Evolutionary conservation across 2,888 invertebrate genomes (phyloP), one percentile per base, ranked within the genome.

Genomic region (Protonemura montana): DNA sequence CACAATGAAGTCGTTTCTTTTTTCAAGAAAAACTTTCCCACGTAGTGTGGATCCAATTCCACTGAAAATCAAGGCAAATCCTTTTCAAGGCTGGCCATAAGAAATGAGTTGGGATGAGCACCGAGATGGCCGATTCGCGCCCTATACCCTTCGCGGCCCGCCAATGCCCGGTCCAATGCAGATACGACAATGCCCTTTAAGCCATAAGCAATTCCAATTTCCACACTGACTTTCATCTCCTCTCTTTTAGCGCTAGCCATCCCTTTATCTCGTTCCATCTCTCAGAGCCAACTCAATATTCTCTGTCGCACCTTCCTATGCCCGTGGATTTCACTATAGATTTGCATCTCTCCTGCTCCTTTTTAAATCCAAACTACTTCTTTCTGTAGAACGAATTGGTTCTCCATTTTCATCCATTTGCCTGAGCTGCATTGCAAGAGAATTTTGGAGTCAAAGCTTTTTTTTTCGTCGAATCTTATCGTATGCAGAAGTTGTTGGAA

Each of bases 151-250:
- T 16, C 35, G 5, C 35, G 35, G 35, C 35, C 35, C 35, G 35
- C 35, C 35, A 35, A 10, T 10, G 35, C 35, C 35, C 76, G 76
- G 26, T 5, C 76, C 30, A 21, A 30, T 25, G 77, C 13, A 81
- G 77, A 77, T 86, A 87, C 86, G 87, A 87, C 87, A 87, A 87
- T 87, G 87, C 87, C 87, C 41, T 42, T 42, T 41, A 26, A 83
- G 82, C 82, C 82, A 78, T 86, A 86, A 85, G 87, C 87, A 87
- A 87, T 87, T 87, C 87, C 87, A 87, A 87, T 87, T 87, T 87
- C 87, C 87, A 87, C 85, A 85, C 77, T 85, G 86, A 83, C 85
- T 87, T 87, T 85, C 85, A 85, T 87, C 84, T 87, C 76, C 84
- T 77, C 81, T 76, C 59, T 76, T 78, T 80, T 86, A 82, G 77